Conservation (phyloP, 1,140 invertebrate genomes). For the Heliconius hermathena region DNA sequence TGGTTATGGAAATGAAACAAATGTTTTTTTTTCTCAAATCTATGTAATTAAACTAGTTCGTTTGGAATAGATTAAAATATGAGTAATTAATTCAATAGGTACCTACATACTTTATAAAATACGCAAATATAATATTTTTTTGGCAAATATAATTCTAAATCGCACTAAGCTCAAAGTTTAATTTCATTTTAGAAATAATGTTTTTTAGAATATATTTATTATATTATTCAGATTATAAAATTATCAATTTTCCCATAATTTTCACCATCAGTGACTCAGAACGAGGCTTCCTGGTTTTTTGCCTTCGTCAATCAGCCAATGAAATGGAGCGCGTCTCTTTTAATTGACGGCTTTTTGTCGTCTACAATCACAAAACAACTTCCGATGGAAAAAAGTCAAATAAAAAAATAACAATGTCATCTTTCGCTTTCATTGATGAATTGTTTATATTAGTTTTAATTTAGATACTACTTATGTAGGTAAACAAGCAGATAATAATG, state of each 20-base stretch:
- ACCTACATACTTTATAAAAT: neutral
- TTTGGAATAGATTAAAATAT: neutral
- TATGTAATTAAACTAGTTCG: neutral
- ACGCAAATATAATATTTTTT: neutral
- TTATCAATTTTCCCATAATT: conserved; percentile 44
- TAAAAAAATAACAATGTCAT: conserved; percentile 35
- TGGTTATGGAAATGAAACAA: conserved; percentile 22
- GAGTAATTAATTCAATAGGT: neutral
- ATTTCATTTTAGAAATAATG: too few relatives aligned
- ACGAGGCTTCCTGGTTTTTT: conserved; percentile 62
- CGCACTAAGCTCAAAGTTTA: too few relatives aligned
- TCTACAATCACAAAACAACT: conserved; percentile 30
- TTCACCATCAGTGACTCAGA: conserved; percentile 54
- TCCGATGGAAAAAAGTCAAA: conserved; percentile 36
- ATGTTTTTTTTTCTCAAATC: neutral
- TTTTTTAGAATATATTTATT: too few relatives aligned
- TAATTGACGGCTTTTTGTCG: conserved; percentile 63
- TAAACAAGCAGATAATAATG: neutral
- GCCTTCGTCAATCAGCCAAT: conserved; percentile 52
- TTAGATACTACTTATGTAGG: neutral
- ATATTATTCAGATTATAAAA: neutral
- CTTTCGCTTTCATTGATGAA: conserved; percentile 26
- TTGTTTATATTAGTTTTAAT: neutral
- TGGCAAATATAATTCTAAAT: too few relatives aligned
- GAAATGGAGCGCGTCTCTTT: conserved; percentile 63